phyloP scores from a whole-genome alignment of 2,888 invertebrate genomes.

The Agonopterix alstromeriana region DNA sequence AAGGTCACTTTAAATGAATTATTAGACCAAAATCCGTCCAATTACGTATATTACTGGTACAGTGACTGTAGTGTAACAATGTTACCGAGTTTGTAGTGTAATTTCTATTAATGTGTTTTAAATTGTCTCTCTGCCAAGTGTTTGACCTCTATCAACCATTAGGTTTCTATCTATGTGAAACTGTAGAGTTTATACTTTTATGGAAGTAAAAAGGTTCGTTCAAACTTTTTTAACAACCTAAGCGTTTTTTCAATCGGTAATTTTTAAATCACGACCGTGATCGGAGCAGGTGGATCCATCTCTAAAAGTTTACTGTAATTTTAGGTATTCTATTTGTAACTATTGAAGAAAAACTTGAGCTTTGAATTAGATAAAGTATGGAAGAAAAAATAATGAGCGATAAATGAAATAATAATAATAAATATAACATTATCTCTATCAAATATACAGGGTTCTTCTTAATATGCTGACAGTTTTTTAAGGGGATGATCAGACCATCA shows the following conservation, averaged over 20 bases:
- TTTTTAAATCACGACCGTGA: no score
- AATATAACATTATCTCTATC: no score
- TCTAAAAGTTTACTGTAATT: background rate
- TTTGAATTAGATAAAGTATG: no score
- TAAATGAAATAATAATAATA: background rate
- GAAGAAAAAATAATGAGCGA: no score
- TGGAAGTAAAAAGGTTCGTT: background rate
- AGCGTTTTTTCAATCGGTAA: background rate
- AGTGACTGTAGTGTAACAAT: constrained; percentile 10
- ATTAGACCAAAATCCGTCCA: constrained; percentile 4
- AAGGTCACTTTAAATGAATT: no score
- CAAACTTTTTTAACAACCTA: background rate
- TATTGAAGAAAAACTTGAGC: no score
- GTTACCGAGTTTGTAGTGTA: constrained; percentile 9
- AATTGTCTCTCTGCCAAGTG: constrained; percentile 33
- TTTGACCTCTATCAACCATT: constrained; percentile 27
- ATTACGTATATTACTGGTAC: constrained; percentile 17
- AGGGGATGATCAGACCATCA: no score
- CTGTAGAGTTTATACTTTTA: background rate
- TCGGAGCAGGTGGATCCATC: background rate
- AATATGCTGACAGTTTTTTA: no score
- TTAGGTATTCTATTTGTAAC: no score
- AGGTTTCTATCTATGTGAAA: constrained; percentile 2
- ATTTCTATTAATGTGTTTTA: constrained; percentile 45
- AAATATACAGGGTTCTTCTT: no score